Base-by-base conservation (phyloP, 2,888 invertebrate species). In the Herminia tarsipennalis region DNA sequence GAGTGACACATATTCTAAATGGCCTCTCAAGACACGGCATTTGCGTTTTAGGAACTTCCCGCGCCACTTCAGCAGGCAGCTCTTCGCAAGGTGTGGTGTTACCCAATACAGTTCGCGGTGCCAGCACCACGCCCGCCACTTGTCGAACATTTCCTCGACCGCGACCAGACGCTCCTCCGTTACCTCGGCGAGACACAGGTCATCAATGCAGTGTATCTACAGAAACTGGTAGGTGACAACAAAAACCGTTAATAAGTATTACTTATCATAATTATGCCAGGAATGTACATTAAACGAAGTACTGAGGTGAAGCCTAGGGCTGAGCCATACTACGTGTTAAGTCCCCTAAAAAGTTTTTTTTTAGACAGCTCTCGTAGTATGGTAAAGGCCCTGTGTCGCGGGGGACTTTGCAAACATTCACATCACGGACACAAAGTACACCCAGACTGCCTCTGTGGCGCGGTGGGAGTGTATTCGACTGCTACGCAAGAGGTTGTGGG, bases 21-120 rank as follows among this genome's bases (percentile, higher is more conserved):
- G 2, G 29, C n/a, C 18, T 21, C 4, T 16, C 1, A 22, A 36
- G 8, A 24, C 16, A 25, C 32, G 6, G 6, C 20, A 29, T 29
- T 36, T 49, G 16, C n/a, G n/a, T 10, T 5, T 10, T 21, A 64
- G 75, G 94, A 94, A 71, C 92, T 94, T 29, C 93, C 94, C 10
- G 93, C 94, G 1, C 93, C 94, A 5, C 88, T 93, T 51, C 94
- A 94, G 51, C 94, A 94, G 65, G 95, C 95, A 24, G 94, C 95
- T 30, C 92, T 95, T 6, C 94, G 98, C 57, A 98, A 98, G 86
- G 98, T 98, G 47, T 97, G 97, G 95, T 98, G 98, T 91, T 98
- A 98, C 86, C 97, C 98, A 1, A 95, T 98, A 47, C 97, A 98
- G 88, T 97, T 98, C 87, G 95, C 96, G 22, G 93, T 97, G 52